These are phyloP conservation scores for Saccostrea echinata DNA, from an alignment of 1,140 invertebrate genomes.

Conservation along the genomic window DNA sequence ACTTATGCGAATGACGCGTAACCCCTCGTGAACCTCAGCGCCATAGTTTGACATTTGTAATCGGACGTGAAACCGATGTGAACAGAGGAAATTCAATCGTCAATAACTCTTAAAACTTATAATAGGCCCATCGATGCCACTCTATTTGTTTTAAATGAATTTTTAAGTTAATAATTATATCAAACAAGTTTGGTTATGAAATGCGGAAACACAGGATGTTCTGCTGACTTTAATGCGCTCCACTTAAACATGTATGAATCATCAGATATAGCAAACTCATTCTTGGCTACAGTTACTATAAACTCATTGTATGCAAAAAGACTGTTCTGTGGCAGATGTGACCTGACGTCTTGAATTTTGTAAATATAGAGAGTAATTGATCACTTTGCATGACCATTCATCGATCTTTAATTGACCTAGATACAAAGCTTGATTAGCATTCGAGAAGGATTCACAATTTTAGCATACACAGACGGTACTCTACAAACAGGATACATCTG, in stretches of 20 bases:
- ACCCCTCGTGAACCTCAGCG: slow-evolving; percentile 22
- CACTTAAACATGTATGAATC: slow-evolving; percentile 15
- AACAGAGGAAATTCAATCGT: slow-evolving; percentile 38
- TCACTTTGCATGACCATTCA: neutral
- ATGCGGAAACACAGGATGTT: slow-evolving; percentile 4
- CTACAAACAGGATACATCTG: slow-evolving; percentile 17
- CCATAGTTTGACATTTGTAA: slow-evolving; percentile 41
- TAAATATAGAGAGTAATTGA: no score
- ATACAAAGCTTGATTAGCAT: neutral
- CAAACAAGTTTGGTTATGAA: neutral
- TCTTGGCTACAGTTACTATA: neutral
- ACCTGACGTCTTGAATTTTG: no score
- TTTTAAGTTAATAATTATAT: neutral
- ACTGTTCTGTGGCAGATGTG: no score
- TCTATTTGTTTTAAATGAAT: neutral
- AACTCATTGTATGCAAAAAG: no score
- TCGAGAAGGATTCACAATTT: neutral
- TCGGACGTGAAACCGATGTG: slow-evolving; percentile 20
- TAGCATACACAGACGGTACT: neutral
- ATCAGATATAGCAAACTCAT: neutral
- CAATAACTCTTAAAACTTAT: neutral
- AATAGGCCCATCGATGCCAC: neutral
- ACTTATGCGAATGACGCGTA: neutral
- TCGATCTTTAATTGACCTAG: slow-evolving; percentile 8
- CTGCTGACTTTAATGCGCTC: slow-evolving; percentile 13